phyloP scores from a whole-genome alignment of 2,888 invertebrate species.

The Nomada ruficornis region DNA sequence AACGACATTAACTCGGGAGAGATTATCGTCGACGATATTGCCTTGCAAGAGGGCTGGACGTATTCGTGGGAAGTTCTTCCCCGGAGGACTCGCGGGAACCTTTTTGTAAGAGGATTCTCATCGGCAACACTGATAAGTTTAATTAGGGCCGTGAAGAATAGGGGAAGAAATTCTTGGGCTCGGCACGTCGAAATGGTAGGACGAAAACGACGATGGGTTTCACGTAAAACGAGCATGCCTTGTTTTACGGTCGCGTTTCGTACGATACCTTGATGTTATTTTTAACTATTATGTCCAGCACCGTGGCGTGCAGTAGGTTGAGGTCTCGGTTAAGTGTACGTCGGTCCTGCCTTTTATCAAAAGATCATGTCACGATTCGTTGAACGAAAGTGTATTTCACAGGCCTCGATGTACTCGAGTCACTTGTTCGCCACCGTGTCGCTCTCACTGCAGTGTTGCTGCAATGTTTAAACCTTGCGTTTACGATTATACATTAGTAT shows the following conservation, averaged over 20 bases:
- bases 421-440: not conserved
- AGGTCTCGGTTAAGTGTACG: slow-evolving; percentile 48
- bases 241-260: slow-evolving; percentile 26
- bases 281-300: slow-evolving; percentile 63
- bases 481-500: too few species aligned
- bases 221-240: slow-evolving; percentile 8
- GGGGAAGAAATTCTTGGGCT: not conserved
- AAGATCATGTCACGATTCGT: not conserved
- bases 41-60: slow-evolving; percentile 44
- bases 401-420: not conserved
- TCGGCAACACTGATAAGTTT: slow-evolving; percentile 60
- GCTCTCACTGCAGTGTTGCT: not conserved
- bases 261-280: slow-evolving; percentile 61
- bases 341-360: slow-evolving; percentile 20
- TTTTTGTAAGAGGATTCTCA: slow-evolving; percentile 57
- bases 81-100: slow-evolving; percentile 65
- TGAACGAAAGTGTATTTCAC: slow-evolving; percentile 18
- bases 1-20: slow-evolving; percentile 25
- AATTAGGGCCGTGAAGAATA: slow-evolving; percentile 50
- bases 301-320: slow-evolving; percentile 40
- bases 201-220: not conserved
- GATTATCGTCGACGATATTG: slow-evolving; percentile 53
- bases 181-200: not conserved
- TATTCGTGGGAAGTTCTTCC: slow-evolving; percentile 60
- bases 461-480: not conserved